phyloP scores from a whole-genome alignment of 2,797 vertebrate genomes.

The Sardinella longiceps region DNA sequence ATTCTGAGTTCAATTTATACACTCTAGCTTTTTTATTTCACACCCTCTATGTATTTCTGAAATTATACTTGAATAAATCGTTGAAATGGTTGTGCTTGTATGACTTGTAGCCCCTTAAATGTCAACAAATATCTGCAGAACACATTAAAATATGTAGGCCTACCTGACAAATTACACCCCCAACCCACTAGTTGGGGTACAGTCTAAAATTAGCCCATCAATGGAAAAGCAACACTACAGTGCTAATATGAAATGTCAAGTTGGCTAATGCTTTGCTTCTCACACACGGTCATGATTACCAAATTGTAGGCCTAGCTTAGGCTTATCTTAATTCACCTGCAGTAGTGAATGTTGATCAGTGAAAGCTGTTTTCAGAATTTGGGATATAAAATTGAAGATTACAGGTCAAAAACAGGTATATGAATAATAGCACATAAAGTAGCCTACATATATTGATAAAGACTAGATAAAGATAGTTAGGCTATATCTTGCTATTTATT shows the following conservation, averaged over 20 bases:
- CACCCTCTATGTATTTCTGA: slow-evolving; percentile 54
- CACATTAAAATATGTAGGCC: too few species aligned
- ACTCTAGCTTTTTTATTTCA: slow-evolving; percentile 59
- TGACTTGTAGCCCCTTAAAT: neutral
- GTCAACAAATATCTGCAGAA: neutral
- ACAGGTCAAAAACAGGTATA: neutral
- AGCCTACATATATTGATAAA: too few species aligned
- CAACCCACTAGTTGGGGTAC: neutral
- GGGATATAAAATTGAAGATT: neutral
- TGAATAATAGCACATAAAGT: neutral
- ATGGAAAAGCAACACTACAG: too few species aligned
- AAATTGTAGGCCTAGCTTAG: too few species aligned
- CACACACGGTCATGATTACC: too few species aligned
- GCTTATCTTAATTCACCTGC: too few species aligned
- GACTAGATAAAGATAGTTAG: too few species aligned
- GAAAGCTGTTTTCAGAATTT: neutral
- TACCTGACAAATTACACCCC: neutral
- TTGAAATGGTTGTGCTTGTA: slow-evolving; percentile 1
- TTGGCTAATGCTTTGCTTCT: too few species aligned
- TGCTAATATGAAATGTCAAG: too few species aligned
- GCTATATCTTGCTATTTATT: too few species aligned
- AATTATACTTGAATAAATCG: slow-evolving; percentile 72
- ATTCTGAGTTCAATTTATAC: slow-evolving; percentile 65
- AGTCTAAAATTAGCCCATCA: too few species aligned
- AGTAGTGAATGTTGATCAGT: too few species aligned